Percentiles rank a stretch among this genome's conserved stretches.
These are phyloP conservation scores for Phalacrocorax pelagicus DNA, from an alignment of 2,113 vertebrate genomes.

Conservation along the genomic window DNA sequence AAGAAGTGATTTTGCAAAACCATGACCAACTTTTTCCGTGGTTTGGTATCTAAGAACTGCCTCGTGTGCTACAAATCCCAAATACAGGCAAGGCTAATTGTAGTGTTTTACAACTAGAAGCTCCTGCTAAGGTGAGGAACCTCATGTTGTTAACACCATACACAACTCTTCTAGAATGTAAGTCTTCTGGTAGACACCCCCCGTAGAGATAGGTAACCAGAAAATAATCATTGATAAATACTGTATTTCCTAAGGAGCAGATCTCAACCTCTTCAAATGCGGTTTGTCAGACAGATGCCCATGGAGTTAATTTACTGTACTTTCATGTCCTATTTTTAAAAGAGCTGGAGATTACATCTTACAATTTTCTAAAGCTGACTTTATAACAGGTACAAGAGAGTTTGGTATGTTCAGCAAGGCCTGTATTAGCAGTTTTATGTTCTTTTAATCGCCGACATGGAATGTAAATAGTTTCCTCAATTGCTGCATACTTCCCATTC, in stretches of 20 bases:
- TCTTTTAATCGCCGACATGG: constrained; percentile 58
- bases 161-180: not conserved
- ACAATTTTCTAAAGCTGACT: not conserved
- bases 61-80: not conserved
- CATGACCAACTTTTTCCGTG: not conserved
- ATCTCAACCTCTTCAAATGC: not conserved
- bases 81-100: not conserved
- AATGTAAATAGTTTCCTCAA: constrained; percentile 67
- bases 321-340: not conserved
- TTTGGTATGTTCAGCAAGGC: not conserved
- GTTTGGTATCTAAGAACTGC: not conserved
- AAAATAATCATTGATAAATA: not conserved
- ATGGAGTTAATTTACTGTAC: not conserved
- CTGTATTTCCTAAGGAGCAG: not conserved
- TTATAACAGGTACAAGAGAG: constrained; percentile 24
- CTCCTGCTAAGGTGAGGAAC: not conserved
- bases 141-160: not conserved
- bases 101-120: accelerated
- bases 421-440: constrained; percentile 36
- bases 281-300: not conserved
- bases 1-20: not conserved
- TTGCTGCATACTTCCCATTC: constrained; percentile 55
- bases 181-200: not conserved
- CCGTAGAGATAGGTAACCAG: not conserved
- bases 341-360: not conserved